Base-by-base conservation (phyloP, 2,888 invertebrate species). In the Pemphredon lugubris region DNA sequence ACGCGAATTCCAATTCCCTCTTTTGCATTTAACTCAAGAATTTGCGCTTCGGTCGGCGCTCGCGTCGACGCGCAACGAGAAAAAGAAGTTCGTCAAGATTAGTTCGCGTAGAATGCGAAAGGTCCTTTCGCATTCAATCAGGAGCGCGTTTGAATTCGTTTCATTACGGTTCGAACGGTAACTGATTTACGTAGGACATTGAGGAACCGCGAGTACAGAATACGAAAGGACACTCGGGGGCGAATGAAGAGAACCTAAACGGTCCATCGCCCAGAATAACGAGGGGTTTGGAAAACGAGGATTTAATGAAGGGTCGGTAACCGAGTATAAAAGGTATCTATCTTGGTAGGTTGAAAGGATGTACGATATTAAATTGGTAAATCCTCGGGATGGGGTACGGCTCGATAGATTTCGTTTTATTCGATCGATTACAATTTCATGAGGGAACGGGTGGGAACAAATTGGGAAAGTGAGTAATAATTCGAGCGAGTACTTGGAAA, bases 291-390 rank as follows among this genome's bases (percentile, higher is more conserved):
- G 68, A 75, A 78, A 72, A 59, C 64, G 71, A 61, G 64, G 53
- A 78, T 77, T 75, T 77, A 77, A 77, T 72, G 77, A 77, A 77
- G 68, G 79, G 68, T 65, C 61, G 53, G 72, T 72, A 65, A 72
- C 48, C 61, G 51, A 57, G 51, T 61, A 72, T 77, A 75, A 78
- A 77, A 65, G 72, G 59, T 53, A 78, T 72, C 72, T 65, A 72
- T 78, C 58, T 51, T 23, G 55, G 61, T 44, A 59, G 68, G 44
- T 75, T 75, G 67, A 59, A 75, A 53, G 67, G 64, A 78, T 72
- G 60, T 63, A 75, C 55, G 61, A 75, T 75, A 78, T 77, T 72
- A 78, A 75, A 75, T 78, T 59, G 64, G 53, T 55, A 55, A 63
- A 76, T 55, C 57, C 48, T 4, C 44, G 44, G 42, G 45, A 67